phyloP scores from a whole-genome alignment of 2,888 invertebrate species.

The Mythimna lalbum region DNA sequence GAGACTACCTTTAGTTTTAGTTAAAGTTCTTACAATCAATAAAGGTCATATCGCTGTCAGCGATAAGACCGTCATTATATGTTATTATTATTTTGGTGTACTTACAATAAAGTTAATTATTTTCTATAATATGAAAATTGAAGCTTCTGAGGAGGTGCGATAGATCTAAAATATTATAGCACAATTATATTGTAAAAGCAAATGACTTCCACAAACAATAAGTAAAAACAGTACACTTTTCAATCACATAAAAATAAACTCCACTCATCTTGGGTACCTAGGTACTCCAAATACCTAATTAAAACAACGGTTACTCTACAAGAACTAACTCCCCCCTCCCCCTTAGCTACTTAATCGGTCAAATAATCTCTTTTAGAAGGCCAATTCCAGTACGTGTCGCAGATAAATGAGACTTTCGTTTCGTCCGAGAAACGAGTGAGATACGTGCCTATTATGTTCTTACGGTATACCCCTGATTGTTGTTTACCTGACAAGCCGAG shows the following conservation, averaged over 20 bases:
- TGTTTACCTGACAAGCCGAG: constrained; percentile 73
- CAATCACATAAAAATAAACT: background rate
- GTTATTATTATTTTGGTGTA: too few relatives aligned
- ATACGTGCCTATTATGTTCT: constrained; percentile 71
- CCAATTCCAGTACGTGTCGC: constrained; percentile 55
- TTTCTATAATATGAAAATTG: background rate
- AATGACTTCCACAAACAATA: background rate
- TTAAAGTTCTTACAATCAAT: too few relatives aligned
- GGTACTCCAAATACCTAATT: constrained; percentile 17
- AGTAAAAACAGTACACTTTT: background rate
- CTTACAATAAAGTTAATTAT: too few relatives aligned
- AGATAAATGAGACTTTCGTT: constrained; percentile 59
- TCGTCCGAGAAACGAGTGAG: constrained; percentile 43
- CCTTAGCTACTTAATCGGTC: constrained; percentile 48
- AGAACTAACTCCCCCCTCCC: constrained; percentile 34
- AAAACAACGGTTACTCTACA: constrained; percentile 31
- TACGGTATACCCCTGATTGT: constrained; percentile 66
- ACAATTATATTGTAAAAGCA: background rate
- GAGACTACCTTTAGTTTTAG: too few relatives aligned
- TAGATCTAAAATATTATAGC: background rate
- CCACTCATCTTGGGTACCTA: background rate
- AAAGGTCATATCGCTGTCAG: too few relatives aligned
- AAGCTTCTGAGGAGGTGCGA: background rate
- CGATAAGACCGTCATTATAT: too few relatives aligned
- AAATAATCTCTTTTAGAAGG: constrained; percentile 51